Evolutionary conservation across 2,113 vertebrate genomes (phyloP).

Genomic region (Gopherus flavomarginatus): DNA sequence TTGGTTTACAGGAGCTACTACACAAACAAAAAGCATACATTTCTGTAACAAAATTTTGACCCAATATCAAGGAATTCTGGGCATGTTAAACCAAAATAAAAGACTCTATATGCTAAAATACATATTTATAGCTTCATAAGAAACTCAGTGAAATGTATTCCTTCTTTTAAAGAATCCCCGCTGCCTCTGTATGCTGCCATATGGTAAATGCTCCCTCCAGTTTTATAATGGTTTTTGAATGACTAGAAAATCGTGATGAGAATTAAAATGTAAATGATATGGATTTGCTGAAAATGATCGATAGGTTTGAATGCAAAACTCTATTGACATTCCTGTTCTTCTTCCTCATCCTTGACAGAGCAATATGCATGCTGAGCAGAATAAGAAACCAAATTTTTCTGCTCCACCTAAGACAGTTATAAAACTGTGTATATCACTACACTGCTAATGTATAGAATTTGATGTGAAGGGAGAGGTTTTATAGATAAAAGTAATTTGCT

Average conservation of each 20-base stretch:
- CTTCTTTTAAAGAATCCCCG: not conserved
- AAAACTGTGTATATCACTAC: not conserved
- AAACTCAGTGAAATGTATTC: not conserved
- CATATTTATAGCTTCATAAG: not conserved
- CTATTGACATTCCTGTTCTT: conserved; percentile 22
- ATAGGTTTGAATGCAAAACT: not conserved
- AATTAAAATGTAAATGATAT: not conserved
- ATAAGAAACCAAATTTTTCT: not conserved
- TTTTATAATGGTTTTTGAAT: not conserved
- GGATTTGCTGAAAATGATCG: not conserved
- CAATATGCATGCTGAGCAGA: not conserved
- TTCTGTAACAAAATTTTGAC: not conserved
- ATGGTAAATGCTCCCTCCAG: not conserved
- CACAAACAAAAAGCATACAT: not conserved
- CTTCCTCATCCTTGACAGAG: not conserved
- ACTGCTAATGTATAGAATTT: not conserved
- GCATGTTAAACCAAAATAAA: conserved; percentile 33
- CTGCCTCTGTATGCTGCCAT: not conserved
- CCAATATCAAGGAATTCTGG: not conserved
- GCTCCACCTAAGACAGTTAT: not conserved
- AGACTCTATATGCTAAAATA: not conserved
- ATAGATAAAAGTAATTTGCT: not conserved
- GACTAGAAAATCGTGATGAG: not conserved
- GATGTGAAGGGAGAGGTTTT: not conserved
- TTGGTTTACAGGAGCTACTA: conserved; percentile 67